Conservation (phyloP, 2,888 invertebrate species). For the Heliconius ethilla region DNA sequence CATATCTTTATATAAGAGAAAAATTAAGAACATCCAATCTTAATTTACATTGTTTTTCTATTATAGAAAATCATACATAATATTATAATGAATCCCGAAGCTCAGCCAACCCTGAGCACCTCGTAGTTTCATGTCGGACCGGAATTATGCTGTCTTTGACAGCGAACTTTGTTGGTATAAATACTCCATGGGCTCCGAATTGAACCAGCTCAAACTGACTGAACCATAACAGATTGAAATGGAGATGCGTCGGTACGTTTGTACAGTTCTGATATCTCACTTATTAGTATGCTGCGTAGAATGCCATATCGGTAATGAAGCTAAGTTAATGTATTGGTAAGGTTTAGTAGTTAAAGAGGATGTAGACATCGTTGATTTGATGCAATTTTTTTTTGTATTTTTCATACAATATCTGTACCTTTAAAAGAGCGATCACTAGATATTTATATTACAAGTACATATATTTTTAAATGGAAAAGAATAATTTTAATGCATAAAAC, state of each 20-base stretch:
- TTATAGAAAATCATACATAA: not conserved
- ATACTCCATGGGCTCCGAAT: slow-evolving; percentile 33
- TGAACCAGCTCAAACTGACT: slow-evolving; percentile 30
- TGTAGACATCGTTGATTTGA: no score
- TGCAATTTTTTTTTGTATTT: no score
- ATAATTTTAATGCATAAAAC: no score
- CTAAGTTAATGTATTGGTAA: no score
- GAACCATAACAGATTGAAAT: slow-evolving; percentile 30
- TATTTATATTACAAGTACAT: no score
- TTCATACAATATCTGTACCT: no score
- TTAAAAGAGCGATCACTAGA: no score
- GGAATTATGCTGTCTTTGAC: slow-evolving; percentile 41
- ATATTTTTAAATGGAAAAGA: no score
- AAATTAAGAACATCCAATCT: no score
- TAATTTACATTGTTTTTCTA: not conserved
- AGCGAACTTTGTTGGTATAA: slow-evolving; percentile 37
- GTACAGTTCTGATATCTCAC: not conserved
- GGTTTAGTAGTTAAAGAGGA: no score
- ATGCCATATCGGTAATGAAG: no score
- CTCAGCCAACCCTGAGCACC: slow-evolving; percentile 18
- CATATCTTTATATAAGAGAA: not conserved
- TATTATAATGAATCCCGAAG: not conserved
- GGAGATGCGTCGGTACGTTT: slow-evolving; percentile 15
- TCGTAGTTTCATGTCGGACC: slow-evolving; percentile 34
- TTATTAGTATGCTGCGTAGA: not conserved